phyloP scores from a whole-genome alignment of 2,797 vertebrate genomes.

The Sebastiscus tertius region DNA sequence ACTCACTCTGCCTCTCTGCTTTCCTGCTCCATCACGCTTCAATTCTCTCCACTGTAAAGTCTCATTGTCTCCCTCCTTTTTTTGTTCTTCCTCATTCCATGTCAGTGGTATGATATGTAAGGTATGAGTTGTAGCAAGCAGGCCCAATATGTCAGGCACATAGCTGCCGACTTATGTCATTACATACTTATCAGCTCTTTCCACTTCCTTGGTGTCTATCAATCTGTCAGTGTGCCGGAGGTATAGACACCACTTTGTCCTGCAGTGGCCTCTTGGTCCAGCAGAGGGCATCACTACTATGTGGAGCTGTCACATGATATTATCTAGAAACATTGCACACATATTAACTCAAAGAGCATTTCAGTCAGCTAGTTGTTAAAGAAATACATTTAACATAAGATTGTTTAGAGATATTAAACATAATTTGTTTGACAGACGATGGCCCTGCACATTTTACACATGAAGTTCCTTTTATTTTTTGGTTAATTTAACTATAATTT shows the following conservation, averaged over 20 bases:
- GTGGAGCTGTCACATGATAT: not conserved
- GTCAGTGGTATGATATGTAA: no score
- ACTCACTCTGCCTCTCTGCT: conserved; percentile 41
- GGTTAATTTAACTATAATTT: not conserved
- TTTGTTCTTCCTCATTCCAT: conserved; percentile 10
- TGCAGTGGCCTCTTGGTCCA: conserved; percentile 44
- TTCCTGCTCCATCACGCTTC: conserved; percentile 60
- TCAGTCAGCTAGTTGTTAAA: not conserved
- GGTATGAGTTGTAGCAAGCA: conserved; percentile 42
- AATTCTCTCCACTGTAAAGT: conserved; percentile 39
- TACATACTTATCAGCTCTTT: conserved; percentile 52
- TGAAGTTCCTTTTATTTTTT: not conserved
- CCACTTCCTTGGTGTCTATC: conserved; percentile 45
- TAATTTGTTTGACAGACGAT: not conserved
- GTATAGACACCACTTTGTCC: not conserved
- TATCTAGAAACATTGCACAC: no score
- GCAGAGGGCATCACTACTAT: conserved; percentile 73
- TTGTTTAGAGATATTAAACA: not conserved
- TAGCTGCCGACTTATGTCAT: conserved; percentile 58
- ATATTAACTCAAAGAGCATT: not conserved
- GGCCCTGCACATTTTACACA: not conserved
- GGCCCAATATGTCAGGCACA: conserved; percentile 8
- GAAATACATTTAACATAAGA: not conserved
- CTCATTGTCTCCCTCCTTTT: conserved; percentile 26
- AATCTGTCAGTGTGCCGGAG: conserved; percentile 40